Evolutionary conservation across 2,888 invertebrate species (phyloP).

Genomic region (Melangyna quadrimaculata): DNA sequence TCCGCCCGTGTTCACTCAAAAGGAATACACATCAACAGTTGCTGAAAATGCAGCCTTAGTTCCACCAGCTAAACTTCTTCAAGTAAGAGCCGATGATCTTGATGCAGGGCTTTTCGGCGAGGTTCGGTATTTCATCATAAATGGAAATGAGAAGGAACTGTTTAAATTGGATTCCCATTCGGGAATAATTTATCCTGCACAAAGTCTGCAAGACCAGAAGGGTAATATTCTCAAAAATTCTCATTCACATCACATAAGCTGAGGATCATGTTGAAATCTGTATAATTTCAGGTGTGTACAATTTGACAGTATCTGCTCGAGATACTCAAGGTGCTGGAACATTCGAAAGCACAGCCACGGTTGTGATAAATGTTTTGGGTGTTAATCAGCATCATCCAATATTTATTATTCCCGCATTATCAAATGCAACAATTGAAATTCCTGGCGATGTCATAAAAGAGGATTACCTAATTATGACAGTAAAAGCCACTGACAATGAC

Average conservation of each 20-base stretch:
- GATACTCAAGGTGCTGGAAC: conserved; percentile 88
- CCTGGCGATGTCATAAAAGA: conserved; percentile 90
- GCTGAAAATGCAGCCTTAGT: conserved; percentile 91
- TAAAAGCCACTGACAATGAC: conserved; percentile 91
- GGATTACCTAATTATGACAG: conserved; percentile 89
- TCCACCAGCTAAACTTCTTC: conserved; percentile 90
- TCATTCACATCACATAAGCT: not conserved
- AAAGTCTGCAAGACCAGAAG: conserved; percentile 85
- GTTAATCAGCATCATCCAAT: conserved; percentile 92
- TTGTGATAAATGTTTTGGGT: conserved; percentile 88
- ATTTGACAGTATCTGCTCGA: conserved; percentile 87
- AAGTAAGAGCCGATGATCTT: conserved; percentile 88
- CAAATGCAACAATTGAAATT: conserved; percentile 90
- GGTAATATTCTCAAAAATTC: conserved; percentile 72
- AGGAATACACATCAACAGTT: conserved; percentile 89
- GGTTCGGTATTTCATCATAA: conserved; percentile 87
- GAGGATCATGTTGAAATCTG: not conserved
- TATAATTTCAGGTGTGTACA: conserved; percentile 80
- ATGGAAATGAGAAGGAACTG: conserved; percentile 85
- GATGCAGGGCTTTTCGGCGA: conserved; percentile 91
- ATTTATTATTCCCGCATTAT: conserved; percentile 89
- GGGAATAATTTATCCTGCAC: conserved; percentile 91
- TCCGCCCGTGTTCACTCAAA: conserved; percentile 89
- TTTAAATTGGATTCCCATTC: conserved; percentile 89
- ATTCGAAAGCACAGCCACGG: conserved; percentile 86